phyloP scores from a whole-genome alignment of 35 echinoderm and acorn worm species.

The Ptychodera flava region DNA sequence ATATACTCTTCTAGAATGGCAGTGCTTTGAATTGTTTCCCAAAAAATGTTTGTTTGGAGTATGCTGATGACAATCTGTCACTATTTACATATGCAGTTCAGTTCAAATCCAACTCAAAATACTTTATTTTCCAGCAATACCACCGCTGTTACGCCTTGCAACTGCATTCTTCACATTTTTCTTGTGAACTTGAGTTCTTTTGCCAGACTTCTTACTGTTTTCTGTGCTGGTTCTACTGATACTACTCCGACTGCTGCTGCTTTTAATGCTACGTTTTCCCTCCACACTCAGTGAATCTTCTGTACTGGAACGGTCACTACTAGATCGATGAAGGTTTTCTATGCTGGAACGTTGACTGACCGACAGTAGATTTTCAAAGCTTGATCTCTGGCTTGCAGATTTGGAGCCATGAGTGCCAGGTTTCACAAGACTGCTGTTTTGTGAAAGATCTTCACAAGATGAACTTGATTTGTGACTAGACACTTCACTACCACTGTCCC shows the following conservation, averaged over 20 bases:
- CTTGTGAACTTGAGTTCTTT: neutral
- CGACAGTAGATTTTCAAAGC: neutral
- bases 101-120: too few relatives aligned
- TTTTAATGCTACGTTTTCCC: neutral
- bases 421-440: neutral
- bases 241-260: neutral
- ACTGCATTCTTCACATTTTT: neutral
- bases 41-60: too few relatives aligned
- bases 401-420: neutral
- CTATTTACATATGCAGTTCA: too few relatives aligned
- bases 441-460: neutral
- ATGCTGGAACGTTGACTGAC: neutral
- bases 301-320: neutral
- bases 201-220: neutral
- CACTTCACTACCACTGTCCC: neutral
- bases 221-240: neutral
- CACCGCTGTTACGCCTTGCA: neutral
- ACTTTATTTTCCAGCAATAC: too few relatives aligned
- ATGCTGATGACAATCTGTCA: too few relatives aligned
- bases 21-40: too few relatives aligned
- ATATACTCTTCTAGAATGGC: too few relatives aligned
- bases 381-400: neutral
- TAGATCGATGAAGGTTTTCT: neutral
- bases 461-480: neutral
- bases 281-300: neutral